phyloP scores from a whole-genome alignment of 2,888 invertebrate genomes.

The Muschampia plurimacula region DNA sequence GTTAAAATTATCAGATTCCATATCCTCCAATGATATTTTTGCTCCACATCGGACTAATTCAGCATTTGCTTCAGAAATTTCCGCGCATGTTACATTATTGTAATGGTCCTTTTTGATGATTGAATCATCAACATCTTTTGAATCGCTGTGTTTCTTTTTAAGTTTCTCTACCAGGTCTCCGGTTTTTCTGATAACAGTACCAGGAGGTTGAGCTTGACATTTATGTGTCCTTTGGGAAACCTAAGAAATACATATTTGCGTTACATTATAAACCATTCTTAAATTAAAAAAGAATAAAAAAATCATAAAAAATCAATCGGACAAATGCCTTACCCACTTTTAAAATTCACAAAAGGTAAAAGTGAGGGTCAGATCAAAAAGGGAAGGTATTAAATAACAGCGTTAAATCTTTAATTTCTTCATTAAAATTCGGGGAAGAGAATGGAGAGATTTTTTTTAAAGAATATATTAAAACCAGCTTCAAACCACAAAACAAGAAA shows the following conservation, averaged over 20 bases:
- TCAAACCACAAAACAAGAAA: too few species aligned
- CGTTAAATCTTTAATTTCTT: too few species aligned
- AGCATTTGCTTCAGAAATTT: slow-evolving; percentile 74
- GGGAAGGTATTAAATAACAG: too few species aligned
- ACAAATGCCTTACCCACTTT: too few species aligned
- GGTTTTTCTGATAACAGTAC: slow-evolving; percentile 80
- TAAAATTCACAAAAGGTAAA: too few species aligned
- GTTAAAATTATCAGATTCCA: slow-evolving; percentile 76
- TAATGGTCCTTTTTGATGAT: slow-evolving; percentile 25
- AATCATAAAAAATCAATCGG: too few species aligned
- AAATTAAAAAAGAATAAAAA: too few species aligned
- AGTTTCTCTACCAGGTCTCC: slow-evolving; percentile 81
- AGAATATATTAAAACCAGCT: too few species aligned
- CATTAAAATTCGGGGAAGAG: too few species aligned
- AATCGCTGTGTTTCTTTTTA: slow-evolving; percentile 66
- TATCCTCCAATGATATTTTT: slow-evolving; percentile 77
- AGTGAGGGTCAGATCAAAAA: too few species aligned
- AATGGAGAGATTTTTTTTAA: too few species aligned
- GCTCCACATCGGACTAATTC: slow-evolving; percentile 77
- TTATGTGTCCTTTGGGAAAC: slow-evolving; percentile 94
- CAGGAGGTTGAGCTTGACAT: slow-evolving; percentile 88
- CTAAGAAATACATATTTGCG: slow-evolving; percentile 59
- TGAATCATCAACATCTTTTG: slow-evolving; percentile 2
- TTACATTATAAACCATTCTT: too few species aligned
- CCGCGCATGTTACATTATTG: slow-evolving; percentile 52